These are phyloP conservation scores for Theristicus caerulescens DNA, from an alignment of 2,113 vertebrate species.

Conservation along the genomic window DNA sequence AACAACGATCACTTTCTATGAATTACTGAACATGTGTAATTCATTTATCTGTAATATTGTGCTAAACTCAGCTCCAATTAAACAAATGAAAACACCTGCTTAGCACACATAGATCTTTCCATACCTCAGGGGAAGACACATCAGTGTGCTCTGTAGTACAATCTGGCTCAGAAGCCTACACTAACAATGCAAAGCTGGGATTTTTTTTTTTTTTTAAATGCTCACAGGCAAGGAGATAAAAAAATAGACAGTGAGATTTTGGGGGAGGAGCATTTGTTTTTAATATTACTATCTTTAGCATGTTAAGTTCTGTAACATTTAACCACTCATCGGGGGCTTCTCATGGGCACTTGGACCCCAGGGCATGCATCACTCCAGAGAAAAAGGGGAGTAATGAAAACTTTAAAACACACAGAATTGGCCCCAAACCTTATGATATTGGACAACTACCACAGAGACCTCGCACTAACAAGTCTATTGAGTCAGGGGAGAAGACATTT, in stretches of 20 bases:
- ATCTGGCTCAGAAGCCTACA: slow-evolving; percentile 46
- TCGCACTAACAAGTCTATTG: neutral
- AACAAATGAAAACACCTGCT: slow-evolving; percentile 82
- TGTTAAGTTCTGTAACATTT: neutral
- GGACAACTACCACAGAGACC: neutral
- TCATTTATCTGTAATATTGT: slow-evolving; percentile 74
- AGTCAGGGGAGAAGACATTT: neutral
- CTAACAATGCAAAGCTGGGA: slow-evolving; percentile 39
- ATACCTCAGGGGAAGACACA: slow-evolving; percentile 77
- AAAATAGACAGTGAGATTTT: neutral
- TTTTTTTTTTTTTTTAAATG: neutral
- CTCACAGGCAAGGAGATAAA: neutral
- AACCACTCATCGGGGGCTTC: neutral
- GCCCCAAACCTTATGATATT: neutral
- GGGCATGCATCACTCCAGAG: neutral
- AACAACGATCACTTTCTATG: slow-evolving; percentile 78
- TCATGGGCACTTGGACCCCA: neutral
- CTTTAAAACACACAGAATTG: neutral
- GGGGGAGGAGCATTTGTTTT: neutral
- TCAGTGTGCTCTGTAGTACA: slow-evolving; percentile 44
- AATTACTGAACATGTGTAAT: slow-evolving; percentile 81
- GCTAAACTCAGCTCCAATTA: slow-evolving; percentile 77
- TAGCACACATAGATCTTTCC: slow-evolving; percentile 72
- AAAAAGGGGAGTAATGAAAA: neutral
- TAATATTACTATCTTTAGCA: neutral